Base-by-base conservation (phyloP, 2,888 invertebrate genomes). In the Acanthacorydalis orientalis region DNA sequence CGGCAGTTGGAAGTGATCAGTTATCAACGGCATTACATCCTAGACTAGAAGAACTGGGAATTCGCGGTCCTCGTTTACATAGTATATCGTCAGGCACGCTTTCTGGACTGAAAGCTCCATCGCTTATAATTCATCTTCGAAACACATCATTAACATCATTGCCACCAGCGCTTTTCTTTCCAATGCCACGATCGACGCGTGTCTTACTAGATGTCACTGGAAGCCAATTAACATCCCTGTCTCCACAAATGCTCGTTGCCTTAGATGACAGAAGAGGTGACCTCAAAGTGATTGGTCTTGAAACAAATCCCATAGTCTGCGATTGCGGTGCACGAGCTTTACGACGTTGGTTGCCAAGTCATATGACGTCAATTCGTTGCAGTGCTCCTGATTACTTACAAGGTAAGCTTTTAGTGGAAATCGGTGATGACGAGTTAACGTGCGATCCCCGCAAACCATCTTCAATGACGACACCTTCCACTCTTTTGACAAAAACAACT, bases 271-370 rank as follows among this genome's bases (percentile, higher is more conserved):
- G 88, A 14, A 73, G 83, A 45, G 81, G 83, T 1, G 82, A 82
- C 60, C 67, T 90, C 38, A 74, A 74, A 39, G 73, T 91, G 56
- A 68, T 74, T 49, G 90, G 90, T 0, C 68, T 91, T 38, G 76
- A 77, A 43, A 74, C 78, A 4, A 88, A 90, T 63, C 89, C 90
- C 1, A 79, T 91, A 43, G 73, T 77, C 49, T 92, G 92, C 59
- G 89, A 90, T 60, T 92, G 92, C 59, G 81, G 82, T 57, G 80
- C 85, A 1, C 70, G 83, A 53, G 83, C 86, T 2, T 67, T 91
- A 32, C 75, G 87, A 53, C 70, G 85, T 48, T 90, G 88, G 88
- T 62, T 87, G 48, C 79, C 79, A 34, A 70, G 76, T 1, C 75
- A 77, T 41, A 73, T 80, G 68, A 70, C 75, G 34, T 69, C 73